Percentiles rank a stretch among this genome's conserved stretches.
phyloP scores from a whole-genome alignment of 2,113 vertebrate genomes.

The Rhynchomys soricoides region DNA sequence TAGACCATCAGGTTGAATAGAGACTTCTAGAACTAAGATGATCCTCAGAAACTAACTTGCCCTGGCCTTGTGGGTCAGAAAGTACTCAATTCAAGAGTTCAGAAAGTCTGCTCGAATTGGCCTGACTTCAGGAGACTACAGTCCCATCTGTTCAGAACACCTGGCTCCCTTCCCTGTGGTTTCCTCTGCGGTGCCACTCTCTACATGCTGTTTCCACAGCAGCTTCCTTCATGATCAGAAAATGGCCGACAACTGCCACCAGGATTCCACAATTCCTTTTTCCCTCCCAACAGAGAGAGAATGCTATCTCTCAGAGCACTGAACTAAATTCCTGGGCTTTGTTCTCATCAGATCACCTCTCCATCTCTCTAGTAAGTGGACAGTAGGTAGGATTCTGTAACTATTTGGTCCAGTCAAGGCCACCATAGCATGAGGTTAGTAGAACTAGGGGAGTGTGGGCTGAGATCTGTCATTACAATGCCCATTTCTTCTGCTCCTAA shows the following conservation, averaged over 20 bases:
- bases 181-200: not conserved
- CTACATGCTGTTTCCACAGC: not conserved
- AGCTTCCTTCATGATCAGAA: not conserved
- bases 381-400: not conserved
- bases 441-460: not conserved
- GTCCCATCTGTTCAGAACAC: not conserved
- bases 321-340: not conserved
- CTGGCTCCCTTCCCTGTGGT: not conserved
- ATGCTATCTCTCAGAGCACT: not conserved
- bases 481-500: not conserved
- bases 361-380: not conserved
- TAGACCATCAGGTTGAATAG: not conserved
- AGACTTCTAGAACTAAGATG: constrained; percentile 25
- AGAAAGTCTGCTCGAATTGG: not conserved
- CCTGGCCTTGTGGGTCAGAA: not conserved
- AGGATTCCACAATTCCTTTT: not conserved
- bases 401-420: not conserved
- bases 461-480: not conserved
- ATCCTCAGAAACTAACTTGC: not conserved
- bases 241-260: not conserved
- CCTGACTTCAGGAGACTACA: not conserved
- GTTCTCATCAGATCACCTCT: not conserved
- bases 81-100: not conserved
- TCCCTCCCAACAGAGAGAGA: not conserved
- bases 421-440: not conserved